Conservation (phyloP, 2,888 invertebrate genomes). For the Amaurobius ferox region DNA sequence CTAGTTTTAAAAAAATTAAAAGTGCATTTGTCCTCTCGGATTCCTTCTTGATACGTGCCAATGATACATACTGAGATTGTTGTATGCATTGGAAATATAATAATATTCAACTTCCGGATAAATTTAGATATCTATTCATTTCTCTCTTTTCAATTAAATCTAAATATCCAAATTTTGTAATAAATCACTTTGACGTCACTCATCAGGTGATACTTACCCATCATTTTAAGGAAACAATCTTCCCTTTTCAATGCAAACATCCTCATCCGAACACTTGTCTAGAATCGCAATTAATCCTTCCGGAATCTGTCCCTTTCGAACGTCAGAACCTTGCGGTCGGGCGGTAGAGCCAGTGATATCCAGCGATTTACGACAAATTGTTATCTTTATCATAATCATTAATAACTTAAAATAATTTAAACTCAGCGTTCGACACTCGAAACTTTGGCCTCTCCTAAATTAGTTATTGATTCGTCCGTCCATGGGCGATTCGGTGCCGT, state of each 20-base stretch:
- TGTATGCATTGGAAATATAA: no score
- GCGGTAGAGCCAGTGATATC: slow-evolving; percentile 22
- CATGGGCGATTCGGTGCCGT: not conserved
- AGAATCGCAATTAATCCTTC: slow-evolving; percentile 47
- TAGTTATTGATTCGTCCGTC: slow-evolving; percentile 36
- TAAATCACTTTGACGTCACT: not conserved
- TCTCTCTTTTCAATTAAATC: no score
- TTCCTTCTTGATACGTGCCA: no score
- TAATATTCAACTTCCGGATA: no score
- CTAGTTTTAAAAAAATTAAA: no score
- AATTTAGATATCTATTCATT: no score
- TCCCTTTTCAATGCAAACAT: slow-evolving; percentile 27
- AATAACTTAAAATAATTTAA: slow-evolving; percentile 48
- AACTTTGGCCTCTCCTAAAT: slow-evolving; percentile 45
- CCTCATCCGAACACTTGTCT: slow-evolving; percentile 19
- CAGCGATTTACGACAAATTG: slow-evolving; percentile 54
- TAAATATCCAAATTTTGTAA: not conserved
- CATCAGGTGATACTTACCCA: not conserved
- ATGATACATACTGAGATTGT: no score
- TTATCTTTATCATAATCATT: slow-evolving; percentile 62
- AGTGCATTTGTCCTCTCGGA: no score
- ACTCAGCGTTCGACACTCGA: slow-evolving; percentile 18
- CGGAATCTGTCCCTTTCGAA: slow-evolving; percentile 23
- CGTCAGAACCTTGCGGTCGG: slow-evolving; percentile 50
- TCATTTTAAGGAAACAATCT: not conserved